Evolutionary conservation across 2,113 vertebrate genomes (phyloP).

Genomic region (Stegostoma tigrinum): DNA sequence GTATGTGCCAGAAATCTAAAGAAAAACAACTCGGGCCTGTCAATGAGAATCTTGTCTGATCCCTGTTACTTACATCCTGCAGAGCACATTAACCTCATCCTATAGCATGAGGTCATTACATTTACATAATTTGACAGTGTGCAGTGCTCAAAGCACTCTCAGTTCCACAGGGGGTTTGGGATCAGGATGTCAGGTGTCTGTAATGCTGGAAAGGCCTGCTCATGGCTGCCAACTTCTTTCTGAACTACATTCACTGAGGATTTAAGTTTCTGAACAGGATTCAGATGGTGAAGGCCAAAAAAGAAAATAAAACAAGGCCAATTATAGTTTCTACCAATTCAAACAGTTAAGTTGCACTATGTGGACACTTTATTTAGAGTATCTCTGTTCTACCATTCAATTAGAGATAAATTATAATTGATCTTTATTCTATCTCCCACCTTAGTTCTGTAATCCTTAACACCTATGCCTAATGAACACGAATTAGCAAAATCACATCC

Average conservation of each 20-base stretch:
- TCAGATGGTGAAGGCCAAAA: background rate
- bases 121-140: slow-evolving; percentile 19
- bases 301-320: background rate
- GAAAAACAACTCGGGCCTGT: background rate
- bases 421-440: background rate
- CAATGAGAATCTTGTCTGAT: background rate
- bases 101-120: background rate
- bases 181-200: background rate
- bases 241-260: background rate
- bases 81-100: slow-evolving; percentile 16
- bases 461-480: background rate
- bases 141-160: background rate
- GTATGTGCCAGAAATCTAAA: background rate
- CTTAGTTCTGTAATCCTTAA: background rate
- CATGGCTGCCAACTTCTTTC: background rate
- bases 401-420: background rate
- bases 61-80: slow-evolving; percentile 15
- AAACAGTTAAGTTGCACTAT: background rate
- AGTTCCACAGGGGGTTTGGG: background rate
- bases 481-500: background rate
- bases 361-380: background rate
- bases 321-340: background rate
- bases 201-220: background rate
- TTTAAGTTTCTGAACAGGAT: background rate
- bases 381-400: background rate